Conservation (phyloP, 2,113 vertebrate species). For the Poecilia latipinna region DNA sequence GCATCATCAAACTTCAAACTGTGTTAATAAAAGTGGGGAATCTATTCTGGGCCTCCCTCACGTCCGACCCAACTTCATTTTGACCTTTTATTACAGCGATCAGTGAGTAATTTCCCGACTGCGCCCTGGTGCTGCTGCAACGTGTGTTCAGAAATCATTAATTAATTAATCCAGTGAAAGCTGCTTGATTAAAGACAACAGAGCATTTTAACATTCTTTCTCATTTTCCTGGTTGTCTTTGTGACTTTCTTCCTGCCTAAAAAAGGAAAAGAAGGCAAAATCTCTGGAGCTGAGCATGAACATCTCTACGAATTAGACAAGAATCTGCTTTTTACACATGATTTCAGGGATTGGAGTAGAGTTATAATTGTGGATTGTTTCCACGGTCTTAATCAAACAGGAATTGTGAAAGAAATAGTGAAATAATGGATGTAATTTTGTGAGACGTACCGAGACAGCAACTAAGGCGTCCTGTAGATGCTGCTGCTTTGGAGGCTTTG, state of each 20-base stretch:
- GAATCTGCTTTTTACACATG: slow-evolving; percentile 33
- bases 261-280: slow-evolving; percentile 50
- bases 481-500: slow-evolving; percentile 58
- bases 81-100: slow-evolving; percentile 66
- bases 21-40: slow-evolving; percentile 60
- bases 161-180: slow-evolving; percentile 42
- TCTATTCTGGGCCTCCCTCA: slow-evolving; percentile 62
- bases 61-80: slow-evolving; percentile 55
- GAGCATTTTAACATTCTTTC: slow-evolving; percentile 70
- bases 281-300: slow-evolving; percentile 9
- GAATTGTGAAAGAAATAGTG: background rate
- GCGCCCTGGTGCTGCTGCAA: slow-evolving; percentile 61
- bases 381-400: slow-evolving; percentile 24
- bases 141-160: slow-evolving; percentile 53
- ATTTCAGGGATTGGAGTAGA: slow-evolving; percentile 13
- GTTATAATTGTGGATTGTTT: slow-evolving; percentile 24
- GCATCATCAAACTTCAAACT: slow-evolving; percentile 61
- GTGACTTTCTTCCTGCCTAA: slow-evolving; percentile 44
- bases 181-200: slow-evolving; percentile 61
- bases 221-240: slow-evolving; percentile 55
- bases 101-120: slow-evolving; percentile 63
- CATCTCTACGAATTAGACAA: slow-evolving; percentile 33
- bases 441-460: slow-evolving; percentile 30
- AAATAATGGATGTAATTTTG: slow-evolving; percentile 9
- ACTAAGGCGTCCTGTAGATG: slow-evolving; percentile 34